Conservation (phyloP, 2,888 invertebrate species). For the Anticlea derivata region DNA sequence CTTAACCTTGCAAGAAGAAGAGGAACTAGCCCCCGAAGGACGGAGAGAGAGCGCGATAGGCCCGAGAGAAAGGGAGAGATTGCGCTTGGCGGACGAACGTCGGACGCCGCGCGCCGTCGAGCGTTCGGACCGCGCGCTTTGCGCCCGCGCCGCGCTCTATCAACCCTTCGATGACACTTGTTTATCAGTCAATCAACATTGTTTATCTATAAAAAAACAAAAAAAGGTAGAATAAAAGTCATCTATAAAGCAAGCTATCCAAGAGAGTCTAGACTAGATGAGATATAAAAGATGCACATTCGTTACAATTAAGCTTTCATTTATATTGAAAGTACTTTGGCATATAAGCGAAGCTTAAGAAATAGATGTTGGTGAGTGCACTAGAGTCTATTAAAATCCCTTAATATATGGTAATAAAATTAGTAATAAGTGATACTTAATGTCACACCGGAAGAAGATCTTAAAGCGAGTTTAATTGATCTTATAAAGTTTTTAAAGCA, state of each 20-base stretch:
- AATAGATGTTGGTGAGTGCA: no score
- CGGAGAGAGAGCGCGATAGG: conserved; percentile 81
- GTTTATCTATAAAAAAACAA: no score
- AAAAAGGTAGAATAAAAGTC: background rate
- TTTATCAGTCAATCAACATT: no score
- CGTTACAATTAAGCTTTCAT: conserved; percentile 13
- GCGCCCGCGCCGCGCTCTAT: conserved; percentile 33
- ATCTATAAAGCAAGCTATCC: background rate
- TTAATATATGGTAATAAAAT: no score
- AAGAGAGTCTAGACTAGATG: no score
- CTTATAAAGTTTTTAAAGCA: conserved; percentile 4
- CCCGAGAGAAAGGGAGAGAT: conserved; percentile 80
- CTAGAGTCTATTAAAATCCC: no score
- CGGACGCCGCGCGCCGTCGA: conserved; percentile 45
- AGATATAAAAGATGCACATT: conserved; percentile 6
- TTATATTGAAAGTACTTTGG: background rate
- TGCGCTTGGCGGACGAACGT: conserved; percentile 36
- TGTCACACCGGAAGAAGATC: background rate
- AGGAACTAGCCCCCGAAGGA: conserved; percentile 81
- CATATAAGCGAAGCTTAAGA: no score
- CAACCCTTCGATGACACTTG: conserved; percentile 36
- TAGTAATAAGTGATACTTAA: no score
- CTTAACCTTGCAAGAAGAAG: conserved; percentile 85
- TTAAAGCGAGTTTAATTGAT: background rate
- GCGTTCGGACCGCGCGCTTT: conserved; percentile 35